Evolutionary conservation across 1,140 invertebrate species (phyloP).

Genomic region (Drosophila prosaltans): DNA sequence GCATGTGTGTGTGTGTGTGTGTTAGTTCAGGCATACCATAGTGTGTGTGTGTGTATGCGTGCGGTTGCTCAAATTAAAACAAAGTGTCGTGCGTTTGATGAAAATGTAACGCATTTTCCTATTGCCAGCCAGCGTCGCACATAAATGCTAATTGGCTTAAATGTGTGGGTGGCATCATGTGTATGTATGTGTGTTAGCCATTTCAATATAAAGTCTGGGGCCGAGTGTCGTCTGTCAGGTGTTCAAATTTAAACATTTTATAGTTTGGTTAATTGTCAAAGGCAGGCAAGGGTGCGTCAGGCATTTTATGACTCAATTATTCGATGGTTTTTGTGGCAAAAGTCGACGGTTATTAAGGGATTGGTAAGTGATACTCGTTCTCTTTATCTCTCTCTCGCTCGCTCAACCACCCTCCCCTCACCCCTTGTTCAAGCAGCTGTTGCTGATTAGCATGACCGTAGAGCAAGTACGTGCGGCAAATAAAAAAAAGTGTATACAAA

Average conservation of each 20-base stretch:
- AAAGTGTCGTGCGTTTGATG: constrained; percentile 81
- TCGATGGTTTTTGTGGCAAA: constrained; percentile 67
- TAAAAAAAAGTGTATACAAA: background rate
- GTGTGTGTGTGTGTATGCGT: constrained; percentile 58
- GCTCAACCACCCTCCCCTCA: no score
- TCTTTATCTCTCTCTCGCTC: no score
- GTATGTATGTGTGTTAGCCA: constrained; percentile 17
- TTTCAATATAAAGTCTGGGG: background rate
- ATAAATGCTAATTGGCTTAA: constrained; percentile 82
- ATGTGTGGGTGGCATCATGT: constrained; percentile 44
- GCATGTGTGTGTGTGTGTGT: constrained; percentile 29
- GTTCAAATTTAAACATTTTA: constrained; percentile 82
- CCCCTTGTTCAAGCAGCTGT: constrained; percentile 31
- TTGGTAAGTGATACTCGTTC: background rate
- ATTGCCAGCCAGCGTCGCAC: constrained; percentile 56
- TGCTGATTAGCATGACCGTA: constrained; percentile 53
- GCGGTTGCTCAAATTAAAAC: constrained; percentile 79
- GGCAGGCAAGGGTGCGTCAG: constrained; percentile 56
- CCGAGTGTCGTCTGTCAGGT: constrained; percentile 42
- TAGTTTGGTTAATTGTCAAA: constrained; percentile 81
- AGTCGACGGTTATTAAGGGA: constrained; percentile 34
- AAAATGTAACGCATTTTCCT: constrained; percentile 79
- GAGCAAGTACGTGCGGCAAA: constrained; percentile 33
- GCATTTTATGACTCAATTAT: constrained; percentile 81
- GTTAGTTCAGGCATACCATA: background rate